These are phyloP conservation scores for Dermochelys coriacea DNA, from an alignment of 2,797 vertebrate species.

Conservation along the genomic window DNA sequence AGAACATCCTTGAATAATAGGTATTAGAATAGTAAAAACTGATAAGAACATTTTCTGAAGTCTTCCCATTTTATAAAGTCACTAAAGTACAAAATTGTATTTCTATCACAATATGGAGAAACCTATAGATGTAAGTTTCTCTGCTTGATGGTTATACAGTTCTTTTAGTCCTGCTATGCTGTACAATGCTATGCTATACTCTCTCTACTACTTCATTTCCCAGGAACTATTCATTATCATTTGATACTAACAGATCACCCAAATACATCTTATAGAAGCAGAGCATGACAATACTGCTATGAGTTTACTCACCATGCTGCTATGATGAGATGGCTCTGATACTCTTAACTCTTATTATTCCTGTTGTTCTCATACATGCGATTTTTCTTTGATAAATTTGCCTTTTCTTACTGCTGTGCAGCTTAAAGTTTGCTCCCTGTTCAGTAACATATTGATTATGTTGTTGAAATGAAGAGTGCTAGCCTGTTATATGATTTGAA, in stretches of 20 bases:
- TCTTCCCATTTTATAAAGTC: not conserved
- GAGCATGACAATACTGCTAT: not conserved
- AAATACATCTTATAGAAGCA: not conserved
- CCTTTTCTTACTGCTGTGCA: not conserved
- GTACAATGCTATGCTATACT: accelerated
- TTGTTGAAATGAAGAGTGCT: not conserved
- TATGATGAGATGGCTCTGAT: not conserved
- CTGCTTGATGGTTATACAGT: not conserved
- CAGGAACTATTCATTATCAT: not conserved
- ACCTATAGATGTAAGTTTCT: not conserved
- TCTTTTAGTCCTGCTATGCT: not conserved
- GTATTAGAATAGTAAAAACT: not conserved
- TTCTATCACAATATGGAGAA: not conserved
- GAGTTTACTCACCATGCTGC: not conserved
- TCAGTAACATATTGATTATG: not conserved
- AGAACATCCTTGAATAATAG: not conserved
- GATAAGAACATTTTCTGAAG: conserved; percentile 23
- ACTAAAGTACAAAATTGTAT: not conserved
- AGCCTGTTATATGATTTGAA: not conserved
- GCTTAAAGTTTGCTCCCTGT: not conserved
- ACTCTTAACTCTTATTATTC: not conserved
- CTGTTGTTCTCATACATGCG: not conserved
- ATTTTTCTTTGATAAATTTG: not conserved
- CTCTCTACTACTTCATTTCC: not conserved
- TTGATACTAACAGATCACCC: not conserved